Percentiles rank a stretch among this genome's conserved stretches.
phyloP scores from a whole-genome alignment of 2,113 vertebrate species.

The Platysternon megacephalum region DNA sequence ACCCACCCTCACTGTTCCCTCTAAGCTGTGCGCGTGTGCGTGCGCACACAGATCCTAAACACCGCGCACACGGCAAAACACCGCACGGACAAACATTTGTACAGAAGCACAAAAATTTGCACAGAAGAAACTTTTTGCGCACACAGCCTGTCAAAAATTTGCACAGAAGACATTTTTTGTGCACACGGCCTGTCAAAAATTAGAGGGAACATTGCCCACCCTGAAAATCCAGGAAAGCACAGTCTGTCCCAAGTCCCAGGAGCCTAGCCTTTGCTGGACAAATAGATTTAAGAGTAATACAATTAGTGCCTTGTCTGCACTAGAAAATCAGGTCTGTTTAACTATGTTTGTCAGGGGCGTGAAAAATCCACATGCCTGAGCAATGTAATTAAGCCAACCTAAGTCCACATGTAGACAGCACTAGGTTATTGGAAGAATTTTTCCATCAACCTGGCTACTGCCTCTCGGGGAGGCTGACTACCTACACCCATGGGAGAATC shows the following conservation, averaged over 20 bases:
- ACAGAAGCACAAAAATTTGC: no score
- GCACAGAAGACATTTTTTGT: no score
- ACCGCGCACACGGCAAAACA: no score
- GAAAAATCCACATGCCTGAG: background rate
- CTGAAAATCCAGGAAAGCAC: background rate
- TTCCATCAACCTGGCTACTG: background rate
- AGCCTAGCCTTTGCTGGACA: background rate
- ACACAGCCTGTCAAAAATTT: no score
- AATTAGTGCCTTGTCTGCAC: background rate
- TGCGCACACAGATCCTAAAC: no score
- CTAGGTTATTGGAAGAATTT: background rate
- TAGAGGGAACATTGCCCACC: no score
- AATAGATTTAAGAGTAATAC: background rate
- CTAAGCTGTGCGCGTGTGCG: no score
- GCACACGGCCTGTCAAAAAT: no score
- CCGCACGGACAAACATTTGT: no score
- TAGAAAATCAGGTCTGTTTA: background rate
- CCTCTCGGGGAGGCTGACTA: background rate
- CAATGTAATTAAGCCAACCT: background rate
- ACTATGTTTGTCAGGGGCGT: background rate
- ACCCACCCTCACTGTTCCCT: background rate
- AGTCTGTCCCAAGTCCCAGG: background rate
- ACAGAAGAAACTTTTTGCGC: no score
- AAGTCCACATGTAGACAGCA: background rate
- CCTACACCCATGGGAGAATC: background rate